These are phyloP conservation scores for Agonum fuliginosum DNA, from an alignment of 2,888 invertebrate genomes.

Conservation along the genomic window DNA sequence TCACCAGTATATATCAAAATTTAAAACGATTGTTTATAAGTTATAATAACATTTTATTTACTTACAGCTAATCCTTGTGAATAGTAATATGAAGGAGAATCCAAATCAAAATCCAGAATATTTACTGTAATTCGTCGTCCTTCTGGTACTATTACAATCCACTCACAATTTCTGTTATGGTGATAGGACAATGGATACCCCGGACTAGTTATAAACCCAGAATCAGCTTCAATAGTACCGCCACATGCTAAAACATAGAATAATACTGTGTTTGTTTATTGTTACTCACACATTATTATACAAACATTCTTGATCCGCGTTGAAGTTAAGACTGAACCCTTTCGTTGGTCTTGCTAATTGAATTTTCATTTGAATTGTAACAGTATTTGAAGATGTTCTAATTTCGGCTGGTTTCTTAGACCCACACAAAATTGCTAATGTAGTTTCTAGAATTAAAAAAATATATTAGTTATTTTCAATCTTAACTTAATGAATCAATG, in stretches of 20 bases:
- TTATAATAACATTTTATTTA: too few species aligned
- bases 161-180: constrained; percentile 76
- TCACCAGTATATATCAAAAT: not conserved
- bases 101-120: constrained; percentile 78
- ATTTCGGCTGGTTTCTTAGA: constrained; percentile 70
- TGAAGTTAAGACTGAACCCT: constrained; percentile 80
- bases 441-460: constrained; percentile 61
- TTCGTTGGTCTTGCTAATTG: constrained; percentile 70
- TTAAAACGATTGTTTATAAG: too few species aligned
- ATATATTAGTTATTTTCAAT: not conserved
- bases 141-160: constrained; percentile 81
- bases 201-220: constrained; percentile 82
- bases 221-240: constrained; percentile 76
- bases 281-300: not conserved
- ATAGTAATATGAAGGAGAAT: constrained; percentile 63
- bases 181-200: constrained; percentile 80
- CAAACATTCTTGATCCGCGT: constrained; percentile 73
- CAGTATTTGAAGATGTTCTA: constrained; percentile 74
- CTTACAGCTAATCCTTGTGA: constrained; percentile 44
- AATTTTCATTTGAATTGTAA: constrained; percentile 75
- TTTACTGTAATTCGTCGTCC: constrained; percentile 80
- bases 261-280: not conserved
- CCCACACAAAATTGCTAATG: constrained; percentile 72
- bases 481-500: not conserved
- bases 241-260: constrained; percentile 78